These are phyloP conservation scores for Sympetrum striolatum DNA, from an alignment of 2,888 invertebrate species.

Conservation along the genomic window DNA sequence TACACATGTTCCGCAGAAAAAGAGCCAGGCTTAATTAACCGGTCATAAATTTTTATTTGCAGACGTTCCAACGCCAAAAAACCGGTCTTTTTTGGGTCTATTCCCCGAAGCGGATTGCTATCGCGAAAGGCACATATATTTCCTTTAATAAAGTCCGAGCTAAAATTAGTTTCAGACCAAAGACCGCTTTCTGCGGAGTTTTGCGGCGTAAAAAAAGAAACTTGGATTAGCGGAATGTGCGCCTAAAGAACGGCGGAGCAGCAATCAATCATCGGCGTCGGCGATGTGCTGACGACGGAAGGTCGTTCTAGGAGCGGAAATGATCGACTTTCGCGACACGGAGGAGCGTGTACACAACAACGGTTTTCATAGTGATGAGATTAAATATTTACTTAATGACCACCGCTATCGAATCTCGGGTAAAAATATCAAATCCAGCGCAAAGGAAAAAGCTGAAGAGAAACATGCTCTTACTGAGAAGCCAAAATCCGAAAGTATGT, in stretches of 20 bases:
- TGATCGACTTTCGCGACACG: neutral
- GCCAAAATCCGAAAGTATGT: no score
- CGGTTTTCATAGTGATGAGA: no score
- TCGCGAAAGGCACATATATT: neutral
- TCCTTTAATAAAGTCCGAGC: neutral
- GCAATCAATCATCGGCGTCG: no score
- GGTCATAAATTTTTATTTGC: neutral
- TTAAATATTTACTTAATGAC: no score
- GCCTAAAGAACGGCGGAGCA: neutral
- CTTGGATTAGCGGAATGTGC: neutral
- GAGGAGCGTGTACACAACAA: no score
- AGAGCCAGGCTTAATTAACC: neutral
- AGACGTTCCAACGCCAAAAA: no score
- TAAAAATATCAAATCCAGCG: no score
- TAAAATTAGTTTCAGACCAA: neutral
- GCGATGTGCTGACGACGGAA: neutral
- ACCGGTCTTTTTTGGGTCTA: no score
- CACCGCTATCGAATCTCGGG: no score
- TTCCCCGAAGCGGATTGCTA: neutral
- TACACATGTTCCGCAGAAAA: neutral
- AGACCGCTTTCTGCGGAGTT: neutral
- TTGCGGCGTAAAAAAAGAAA: neutral
- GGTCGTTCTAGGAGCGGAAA: neutral
- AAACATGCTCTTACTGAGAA: no score
- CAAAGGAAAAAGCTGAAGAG: no score